Percentiles rank a stretch among this genome's conserved stretches.
phyloP scores from a whole-genome alignment of 2,113 vertebrate genomes.

The Balaeniceps rex region DNA sequence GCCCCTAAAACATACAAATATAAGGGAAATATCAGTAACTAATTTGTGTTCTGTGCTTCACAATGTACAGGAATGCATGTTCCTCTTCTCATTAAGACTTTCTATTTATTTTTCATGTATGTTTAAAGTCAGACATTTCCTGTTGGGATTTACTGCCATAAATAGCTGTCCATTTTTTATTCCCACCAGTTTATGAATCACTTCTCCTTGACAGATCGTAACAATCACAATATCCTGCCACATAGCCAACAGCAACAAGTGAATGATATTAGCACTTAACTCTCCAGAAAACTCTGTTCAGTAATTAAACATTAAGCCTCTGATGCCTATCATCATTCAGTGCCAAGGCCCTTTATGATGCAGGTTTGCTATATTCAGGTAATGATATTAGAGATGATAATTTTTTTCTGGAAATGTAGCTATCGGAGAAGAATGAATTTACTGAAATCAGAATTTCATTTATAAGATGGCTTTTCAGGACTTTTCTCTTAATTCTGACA shows the following conservation, averaged over 20 bases:
- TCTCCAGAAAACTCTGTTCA: constrained; percentile 33
- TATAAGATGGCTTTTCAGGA: constrained; percentile 10
- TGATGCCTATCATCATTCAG: constrained; percentile 22
- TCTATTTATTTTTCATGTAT: background rate
- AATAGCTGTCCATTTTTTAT: background rate
- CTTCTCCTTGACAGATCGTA: background rate
- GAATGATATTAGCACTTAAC: constrained; percentile 13
- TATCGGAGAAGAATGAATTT: constrained; percentile 13
- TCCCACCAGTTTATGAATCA: constrained; percentile 46
- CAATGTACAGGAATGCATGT: background rate
- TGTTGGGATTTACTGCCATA: background rate
- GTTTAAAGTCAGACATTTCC: background rate
- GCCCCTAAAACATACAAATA: background rate
- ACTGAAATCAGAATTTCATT: constrained; percentile 23
- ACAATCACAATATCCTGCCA: background rate
- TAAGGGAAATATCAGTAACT: background rate
- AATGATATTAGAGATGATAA: constrained; percentile 16
- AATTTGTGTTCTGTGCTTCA: background rate
- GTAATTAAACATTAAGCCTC: constrained; percentile 49
- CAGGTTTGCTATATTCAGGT: constrained; percentile 14
- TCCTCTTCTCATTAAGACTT: background rate
- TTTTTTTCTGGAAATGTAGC: constrained; percentile 28
- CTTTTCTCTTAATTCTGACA: constrained; percentile 5
- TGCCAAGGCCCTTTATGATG: background rate
- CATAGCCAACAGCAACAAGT: background rate